Conservation (phyloP, 1,140 invertebrate genomes). For the Meloidogyne floridensis region DNA sequence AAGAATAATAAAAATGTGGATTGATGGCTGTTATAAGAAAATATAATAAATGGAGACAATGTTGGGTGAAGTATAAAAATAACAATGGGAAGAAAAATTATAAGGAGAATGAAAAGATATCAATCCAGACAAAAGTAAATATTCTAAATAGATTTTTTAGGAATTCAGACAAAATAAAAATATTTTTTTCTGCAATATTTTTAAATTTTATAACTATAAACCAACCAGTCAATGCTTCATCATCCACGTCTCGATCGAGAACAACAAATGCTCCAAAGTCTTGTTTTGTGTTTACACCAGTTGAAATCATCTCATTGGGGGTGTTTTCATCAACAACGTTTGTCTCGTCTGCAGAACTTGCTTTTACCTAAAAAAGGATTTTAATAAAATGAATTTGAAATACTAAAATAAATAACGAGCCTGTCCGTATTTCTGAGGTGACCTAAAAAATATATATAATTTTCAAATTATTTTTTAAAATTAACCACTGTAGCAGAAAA, state of each 20-base stretch:
- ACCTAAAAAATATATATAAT: slow-evolving; percentile 3
- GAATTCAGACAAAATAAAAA: neutral
- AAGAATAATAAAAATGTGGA: slow-evolving; percentile 9
- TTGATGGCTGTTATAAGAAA: slow-evolving; percentile 3
- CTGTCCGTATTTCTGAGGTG: slow-evolving; percentile 64
- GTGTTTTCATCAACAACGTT: slow-evolving; percentile 24
- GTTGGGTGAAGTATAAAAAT: neutral
- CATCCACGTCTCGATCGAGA: slow-evolving; percentile 48
- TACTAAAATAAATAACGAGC: slow-evolving; percentile 11
- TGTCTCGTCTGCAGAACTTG: slow-evolving; percentile 42
- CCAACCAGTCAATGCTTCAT: slow-evolving; percentile 52
- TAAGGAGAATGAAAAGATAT: neutral
- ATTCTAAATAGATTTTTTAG: too few species aligned
- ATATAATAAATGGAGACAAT: neutral
- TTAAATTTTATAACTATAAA: neutral
- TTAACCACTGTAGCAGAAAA: slow-evolving; percentile 59
- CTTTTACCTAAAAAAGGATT: slow-evolving; percentile 31
- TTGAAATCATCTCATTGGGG: slow-evolving; percentile 15
- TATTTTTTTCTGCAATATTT: neutral
- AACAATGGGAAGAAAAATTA: neutral
- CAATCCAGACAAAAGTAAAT: too few species aligned
- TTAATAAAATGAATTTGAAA: too few species aligned
- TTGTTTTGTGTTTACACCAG: slow-evolving; percentile 8
- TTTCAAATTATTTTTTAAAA: neutral
- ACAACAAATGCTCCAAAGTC: slow-evolving; percentile 43